Base-by-base conservation (phyloP, 1,140 invertebrate species). In the Drosophila athabasca region DNA sequence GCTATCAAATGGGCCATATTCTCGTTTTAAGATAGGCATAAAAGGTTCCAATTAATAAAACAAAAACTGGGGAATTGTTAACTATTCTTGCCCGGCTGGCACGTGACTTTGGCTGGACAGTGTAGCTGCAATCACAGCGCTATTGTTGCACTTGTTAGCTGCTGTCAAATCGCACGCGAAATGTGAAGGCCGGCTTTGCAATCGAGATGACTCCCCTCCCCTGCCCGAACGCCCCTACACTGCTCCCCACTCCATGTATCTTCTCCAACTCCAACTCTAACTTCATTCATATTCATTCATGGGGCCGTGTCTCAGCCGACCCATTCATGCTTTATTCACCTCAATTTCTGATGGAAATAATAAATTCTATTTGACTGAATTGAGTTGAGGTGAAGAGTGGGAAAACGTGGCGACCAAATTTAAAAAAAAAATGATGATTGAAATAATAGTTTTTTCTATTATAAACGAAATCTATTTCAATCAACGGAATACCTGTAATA, bases 141-240 rank as follows among this genome's bases (percentile, higher is more conserved):
- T 64, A 74, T 81, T 87, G 82, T 69, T 49, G 62, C 76, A 65
- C 59, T 61, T 62, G 68, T 68, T 69, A 64, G 58, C 31, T 67
- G 64, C 64, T 69, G 65, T 57, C 72, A 72, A 62, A 52, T 75
- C 70, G 48, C 74, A 82, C 64, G 82, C 74, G 60, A 85, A 85
- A 85, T 85, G 81, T 85, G 81, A 85, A 85, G 81, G 81, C 78
- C 81, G 71, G 45, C 62, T 39, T 51, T 76, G 72, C 72, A 76
- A 84, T 46, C 58, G 52, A 69, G 65, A 60, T 67, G 78, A 64
- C 3, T 39, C 17, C 50, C 58, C 17, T 49, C 29, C 29, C 24
- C 15, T 6, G 19, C 45, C 2, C 39, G 31, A 3, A 35, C 26
- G 15, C 31, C 35, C 49, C 49, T 6, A 44, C 35, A 59, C 49